phyloP scores from a whole-genome alignment of 2,113 vertebrate species.

The Callopanchax toddi region DNA sequence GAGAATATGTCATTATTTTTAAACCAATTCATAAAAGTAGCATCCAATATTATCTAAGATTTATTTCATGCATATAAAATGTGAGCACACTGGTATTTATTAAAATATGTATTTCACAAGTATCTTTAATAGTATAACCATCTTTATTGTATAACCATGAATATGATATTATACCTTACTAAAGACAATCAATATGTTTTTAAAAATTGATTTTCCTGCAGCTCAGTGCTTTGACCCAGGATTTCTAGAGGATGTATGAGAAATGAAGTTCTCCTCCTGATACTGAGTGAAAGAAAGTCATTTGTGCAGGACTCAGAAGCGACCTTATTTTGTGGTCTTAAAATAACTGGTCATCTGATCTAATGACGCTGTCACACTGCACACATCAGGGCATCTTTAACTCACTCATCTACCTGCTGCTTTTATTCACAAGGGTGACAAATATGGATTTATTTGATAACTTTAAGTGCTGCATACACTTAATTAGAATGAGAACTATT shows the following conservation, averaged over 20 bases:
- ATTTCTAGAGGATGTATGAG: background rate
- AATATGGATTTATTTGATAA: background rate
- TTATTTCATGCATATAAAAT: background rate
- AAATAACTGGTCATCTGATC: slow-evolving; percentile 74
- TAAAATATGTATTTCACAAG: background rate
- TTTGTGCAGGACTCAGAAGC: slow-evolving; percentile 19
- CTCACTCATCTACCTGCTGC: slow-evolving; percentile 12
- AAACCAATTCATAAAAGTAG: too few relatives aligned
- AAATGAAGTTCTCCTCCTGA: background rate
- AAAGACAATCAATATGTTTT: background rate
- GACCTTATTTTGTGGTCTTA: slow-evolving; percentile 72
- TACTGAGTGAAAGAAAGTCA: background rate
- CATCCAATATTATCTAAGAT: too few relatives aligned
- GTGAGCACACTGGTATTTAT: background rate
- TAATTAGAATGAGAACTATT: background rate
- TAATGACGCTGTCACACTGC: slow-evolving; percentile 56
- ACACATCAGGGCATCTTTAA: slow-evolving; percentile 40
- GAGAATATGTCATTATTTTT: too few relatives aligned
- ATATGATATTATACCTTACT: background rate
- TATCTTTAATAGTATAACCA: background rate
- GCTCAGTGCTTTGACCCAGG: too few relatives aligned
- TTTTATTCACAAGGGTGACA: background rate
- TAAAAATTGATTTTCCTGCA: background rate
- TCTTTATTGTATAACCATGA: background rate
- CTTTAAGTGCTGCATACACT: slow-evolving; percentile 1